Conservation (phyloP, 2,797 vertebrate genomes). For the Remorina albescens region DNA sequence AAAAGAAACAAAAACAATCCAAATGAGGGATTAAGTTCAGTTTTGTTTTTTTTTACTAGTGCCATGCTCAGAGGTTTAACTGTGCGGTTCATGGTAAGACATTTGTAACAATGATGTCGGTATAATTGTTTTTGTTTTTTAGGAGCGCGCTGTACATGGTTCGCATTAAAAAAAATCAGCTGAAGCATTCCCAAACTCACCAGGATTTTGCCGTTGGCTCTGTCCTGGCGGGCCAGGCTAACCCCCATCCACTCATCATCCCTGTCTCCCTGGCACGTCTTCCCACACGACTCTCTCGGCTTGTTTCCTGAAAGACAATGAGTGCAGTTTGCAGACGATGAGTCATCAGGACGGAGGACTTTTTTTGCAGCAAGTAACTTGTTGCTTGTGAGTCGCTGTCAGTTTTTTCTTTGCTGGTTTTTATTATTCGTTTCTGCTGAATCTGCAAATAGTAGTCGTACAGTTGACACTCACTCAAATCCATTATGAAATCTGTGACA, state of each 20-base stretch:
- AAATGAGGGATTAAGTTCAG: neutral
- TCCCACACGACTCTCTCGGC: conserved; percentile 90
- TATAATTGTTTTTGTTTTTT: conserved; percentile 63
- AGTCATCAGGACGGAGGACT: conserved; percentile 57
- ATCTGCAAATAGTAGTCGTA: conserved; percentile 10
- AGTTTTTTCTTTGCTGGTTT: conserved; percentile 23
- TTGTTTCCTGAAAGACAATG: conserved; percentile 88
- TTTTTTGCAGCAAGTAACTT: conserved; percentile 29
- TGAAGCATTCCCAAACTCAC: conserved; percentile 82
- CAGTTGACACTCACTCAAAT: neutral
- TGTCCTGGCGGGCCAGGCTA: conserved; percentile 93
- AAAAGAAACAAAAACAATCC: conserved; percentile 15
- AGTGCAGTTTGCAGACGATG: conserved; percentile 55
- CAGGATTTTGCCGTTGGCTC: conserved; percentile 90
- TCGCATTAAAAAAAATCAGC: conserved; percentile 56
- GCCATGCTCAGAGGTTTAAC: conserved; percentile 52
- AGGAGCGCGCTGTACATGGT: conserved; percentile 46
- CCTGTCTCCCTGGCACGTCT: conserved; percentile 95
- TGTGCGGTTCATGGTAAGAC: conserved; percentile 58
- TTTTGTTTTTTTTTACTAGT: conserved; percentile 4
- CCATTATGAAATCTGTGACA: neutral
- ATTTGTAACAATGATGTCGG: conserved; percentile 74
- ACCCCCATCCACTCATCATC: conserved; percentile 99
- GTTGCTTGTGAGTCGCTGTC: conserved; percentile 28
- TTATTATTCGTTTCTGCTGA: conserved; percentile 33